Evolutionary conservation across 2,888 invertebrate species (phyloP).

Genomic region (Drosophila stalkeri): DNA sequence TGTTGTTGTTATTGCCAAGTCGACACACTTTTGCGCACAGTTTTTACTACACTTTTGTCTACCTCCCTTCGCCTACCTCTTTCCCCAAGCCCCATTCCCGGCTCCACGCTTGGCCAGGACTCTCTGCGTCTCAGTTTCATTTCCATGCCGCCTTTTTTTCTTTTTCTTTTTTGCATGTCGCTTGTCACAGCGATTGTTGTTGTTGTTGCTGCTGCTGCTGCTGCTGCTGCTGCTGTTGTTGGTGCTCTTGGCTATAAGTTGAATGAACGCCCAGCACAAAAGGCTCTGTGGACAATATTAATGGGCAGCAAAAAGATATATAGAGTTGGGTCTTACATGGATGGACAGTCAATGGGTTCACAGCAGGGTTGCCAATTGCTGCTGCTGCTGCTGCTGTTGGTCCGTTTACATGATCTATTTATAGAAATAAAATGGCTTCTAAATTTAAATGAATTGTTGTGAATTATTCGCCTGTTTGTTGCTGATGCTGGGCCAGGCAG

Average conservation of each 20-base stretch:
- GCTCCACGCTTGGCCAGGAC: background rate
- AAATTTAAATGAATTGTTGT: conserved; percentile 23
- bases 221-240: conserved; percentile 32
- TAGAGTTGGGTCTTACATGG: conserved; percentile 33
- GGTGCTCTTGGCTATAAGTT: conserved; percentile 48
- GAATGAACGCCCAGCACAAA: conserved; percentile 63
- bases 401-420: conserved; percentile 33
- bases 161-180: conserved; percentile 45
- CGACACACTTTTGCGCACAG: conserved; percentile 78
- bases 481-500: background rate
- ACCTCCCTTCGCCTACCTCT: conserved; percentile 45
- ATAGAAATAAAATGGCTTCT: conserved; percentile 42
- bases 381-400: conserved; percentile 2
- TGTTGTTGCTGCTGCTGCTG: conserved; percentile 28
- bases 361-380: conserved; percentile 42
- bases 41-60: conserved; percentile 68
- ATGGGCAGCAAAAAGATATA: conserved; percentile 44
- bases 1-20: conserved; percentile 61
- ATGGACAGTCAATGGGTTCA: conserved; percentile 25
- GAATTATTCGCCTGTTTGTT: background rate
- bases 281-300: conserved; percentile 54
- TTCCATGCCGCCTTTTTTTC: conserved; percentile 17
- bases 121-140: conserved; percentile 31
- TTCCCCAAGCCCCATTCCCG: background rate
- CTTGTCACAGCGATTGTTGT: conserved; percentile 48